Percentiles rank a stretch among this genome's conserved stretches.
These are phyloP conservation scores for Coptotermes formosanus DNA, from an alignment of 1,140 invertebrate species.

Conservation along the genomic window DNA sequence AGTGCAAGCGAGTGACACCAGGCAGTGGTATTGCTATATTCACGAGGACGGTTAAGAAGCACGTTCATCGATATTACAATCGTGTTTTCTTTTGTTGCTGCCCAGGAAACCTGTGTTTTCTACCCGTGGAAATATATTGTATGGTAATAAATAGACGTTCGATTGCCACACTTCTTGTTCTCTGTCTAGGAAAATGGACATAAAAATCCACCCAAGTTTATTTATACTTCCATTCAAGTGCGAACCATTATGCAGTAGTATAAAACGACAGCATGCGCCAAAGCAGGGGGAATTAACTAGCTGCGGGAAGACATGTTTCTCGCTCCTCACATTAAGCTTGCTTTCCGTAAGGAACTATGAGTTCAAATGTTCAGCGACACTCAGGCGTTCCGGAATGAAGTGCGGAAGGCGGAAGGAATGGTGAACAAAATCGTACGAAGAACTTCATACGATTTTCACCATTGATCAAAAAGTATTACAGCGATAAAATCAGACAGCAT, in stretches of 20 bases:
- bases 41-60: background rate
- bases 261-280: no score
- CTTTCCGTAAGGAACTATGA: no score
- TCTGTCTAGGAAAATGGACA: background rate
- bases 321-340: no score
- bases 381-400: no score
- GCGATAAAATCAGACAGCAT: no score
- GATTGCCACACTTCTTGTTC: background rate
- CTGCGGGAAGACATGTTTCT: no score
- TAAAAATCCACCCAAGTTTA: background rate
- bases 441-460: no score
- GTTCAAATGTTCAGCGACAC: no score
- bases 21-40: background rate
- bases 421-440: no score
- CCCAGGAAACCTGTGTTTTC: background rate
- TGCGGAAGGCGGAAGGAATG: no score
- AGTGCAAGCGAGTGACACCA: background rate
- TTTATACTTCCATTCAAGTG: constrained; percentile 8
- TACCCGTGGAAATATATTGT: background rate
- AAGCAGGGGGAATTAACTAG: no score
- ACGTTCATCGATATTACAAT: background rate
- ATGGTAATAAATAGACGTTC: background rate
- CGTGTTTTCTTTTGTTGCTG: background rate
- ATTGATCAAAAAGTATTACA: no score
- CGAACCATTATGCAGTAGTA: background rate